A percentile compares a stretch with the other conserved stretches of the same genome.
phyloP scores from a whole-genome alignment of 1,140 invertebrate species.

The Lepidostoma basale region DNA sequence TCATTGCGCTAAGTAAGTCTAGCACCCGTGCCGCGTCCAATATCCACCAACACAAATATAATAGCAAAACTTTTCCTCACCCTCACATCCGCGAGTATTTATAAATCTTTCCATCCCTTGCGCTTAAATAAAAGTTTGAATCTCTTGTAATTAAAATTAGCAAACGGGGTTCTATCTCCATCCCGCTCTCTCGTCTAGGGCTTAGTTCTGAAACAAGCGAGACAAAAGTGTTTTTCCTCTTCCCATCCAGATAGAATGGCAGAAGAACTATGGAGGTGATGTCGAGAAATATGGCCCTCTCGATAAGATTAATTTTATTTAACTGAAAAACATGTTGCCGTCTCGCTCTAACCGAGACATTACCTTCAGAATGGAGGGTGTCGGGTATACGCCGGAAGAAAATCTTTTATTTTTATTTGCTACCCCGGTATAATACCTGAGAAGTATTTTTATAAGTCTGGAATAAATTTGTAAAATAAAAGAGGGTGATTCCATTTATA shows the following conservation, averaged over 20 bases:
- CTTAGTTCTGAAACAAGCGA: conserved; percentile 49
- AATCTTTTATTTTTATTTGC: conserved; percentile 46
- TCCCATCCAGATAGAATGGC: conserved; percentile 58
- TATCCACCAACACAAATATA: neutral
- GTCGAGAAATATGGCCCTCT: conserved; percentile 60
- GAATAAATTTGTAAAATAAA: conserved; percentile 41
- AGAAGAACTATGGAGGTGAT: conserved; percentile 54
- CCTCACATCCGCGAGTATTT: conserved; percentile 52
- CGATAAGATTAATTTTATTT: conserved; percentile 61
- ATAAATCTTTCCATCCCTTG: conserved; percentile 53
- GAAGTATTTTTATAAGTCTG: conserved; percentile 40
- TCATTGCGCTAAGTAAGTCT: neutral
- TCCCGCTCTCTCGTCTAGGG: neutral
- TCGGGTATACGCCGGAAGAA: conserved; percentile 29
- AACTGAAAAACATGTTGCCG: conserved; percentile 46
- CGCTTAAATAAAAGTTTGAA: conserved; percentile 48
- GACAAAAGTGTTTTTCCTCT: conserved; percentile 49
- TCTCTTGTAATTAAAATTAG: conserved; percentile 47
- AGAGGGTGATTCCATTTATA: conserved; percentile 23
- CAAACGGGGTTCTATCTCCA: conserved; percentile 19
- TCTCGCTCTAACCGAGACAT: conserved; percentile 21
- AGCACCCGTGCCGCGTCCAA: neutral
- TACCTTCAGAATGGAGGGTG: conserved; percentile 21
- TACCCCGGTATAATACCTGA: conserved; percentile 33
- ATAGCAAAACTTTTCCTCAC: conserved; percentile 51